Evolutionary conservation across 2,113 vertebrate genomes (phyloP), one percentile per base, ranked within the genome.

Genomic region (Megatriorchis doriae): DNA sequence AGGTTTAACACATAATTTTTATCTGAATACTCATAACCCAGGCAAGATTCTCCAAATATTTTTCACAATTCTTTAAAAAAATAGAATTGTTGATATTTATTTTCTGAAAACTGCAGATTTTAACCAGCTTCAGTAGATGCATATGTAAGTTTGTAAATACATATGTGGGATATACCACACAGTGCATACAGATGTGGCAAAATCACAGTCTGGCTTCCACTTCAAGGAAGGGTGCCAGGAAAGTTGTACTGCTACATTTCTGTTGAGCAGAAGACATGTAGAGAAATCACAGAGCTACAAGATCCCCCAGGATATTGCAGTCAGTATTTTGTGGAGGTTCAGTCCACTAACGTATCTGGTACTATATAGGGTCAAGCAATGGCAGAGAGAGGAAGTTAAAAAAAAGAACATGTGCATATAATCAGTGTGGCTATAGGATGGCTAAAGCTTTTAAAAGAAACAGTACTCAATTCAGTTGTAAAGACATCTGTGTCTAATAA

Each of bases 171-270:
- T 34, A 45, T 36, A 42, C 7, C 13, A 50, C 32, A 19, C 3
- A 34, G 19, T 38, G 26, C 25, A 11, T 22, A 75, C 13, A 67
- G n/a, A 25, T 14, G 38, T 6, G 14, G 18, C 11, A 93, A 73
- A 91, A 78, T 22, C 25, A 61, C 7, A 38, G 7, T 47, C 25
- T 75, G 17, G n/a, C 9, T 65, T 71, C 7, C 32, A 3, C 13
- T 65, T 80, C 31, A n/a, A 81, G 19, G 26, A 56, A 0, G 0
- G 3, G 2, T 40, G 9, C 3, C 42, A 67, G 8, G 31, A 32
- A 85, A 78, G 15, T 32, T 58, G 7, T 29, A 16, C 10, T 63
- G 7, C 17, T 82, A 17, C 8, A 34, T 52, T 81, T 74, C 40
- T 53, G 14, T 14, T 47, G 10, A 65, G 34, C 6, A 59, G n/a